Conservation (phyloP, 92 coral and sea anemone genomes). For the Palythoa grandiflora region DNA sequence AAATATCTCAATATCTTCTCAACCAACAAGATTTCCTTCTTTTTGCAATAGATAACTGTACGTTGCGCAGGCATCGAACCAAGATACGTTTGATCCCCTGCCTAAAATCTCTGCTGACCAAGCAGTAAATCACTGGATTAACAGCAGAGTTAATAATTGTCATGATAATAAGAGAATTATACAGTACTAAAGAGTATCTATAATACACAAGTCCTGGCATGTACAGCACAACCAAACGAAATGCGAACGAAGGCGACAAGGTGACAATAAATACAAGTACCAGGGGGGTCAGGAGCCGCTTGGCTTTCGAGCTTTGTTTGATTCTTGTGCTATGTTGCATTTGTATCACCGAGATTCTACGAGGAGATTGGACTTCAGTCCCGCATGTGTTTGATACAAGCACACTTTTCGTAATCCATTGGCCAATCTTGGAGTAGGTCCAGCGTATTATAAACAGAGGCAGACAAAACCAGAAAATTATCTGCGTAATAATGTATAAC, state of each 20-base stretch:
- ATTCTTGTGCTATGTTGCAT: slow-evolving; percentile 20
- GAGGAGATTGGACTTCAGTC: not conserved
- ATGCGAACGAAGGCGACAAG: slow-evolving; percentile 27
- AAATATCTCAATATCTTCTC: not conserved
- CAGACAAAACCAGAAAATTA: slow-evolving; percentile 24
- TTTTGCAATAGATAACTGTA: not conserved
- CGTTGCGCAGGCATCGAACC: not conserved
- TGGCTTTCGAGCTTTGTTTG: slow-evolving; percentile 26
- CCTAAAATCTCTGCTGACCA: slow-evolving; percentile 40
- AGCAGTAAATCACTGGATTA: slow-evolving; percentile 29
- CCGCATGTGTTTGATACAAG: not conserved
- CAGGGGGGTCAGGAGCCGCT: slow-evolving; percentile 34
- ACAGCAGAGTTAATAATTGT: slow-evolving; percentile 27
- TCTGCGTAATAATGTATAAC: slow-evolving; percentile 5
- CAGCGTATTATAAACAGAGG: slow-evolving; percentile 24
- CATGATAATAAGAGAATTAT: slow-evolving; percentile 3
- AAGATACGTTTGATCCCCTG: slow-evolving; percentile 16
- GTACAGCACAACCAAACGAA: slow-evolving; percentile 27
- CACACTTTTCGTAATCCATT: slow-evolving; percentile 35
- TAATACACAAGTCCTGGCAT: not conserved
- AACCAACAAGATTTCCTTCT: not conserved
- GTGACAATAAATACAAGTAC: slow-evolving; percentile 28
- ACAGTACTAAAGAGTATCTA: slow-evolving; percentile 6
- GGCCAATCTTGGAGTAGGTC: slow-evolving; percentile 35
- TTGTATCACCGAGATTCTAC: not conserved